These are phyloP conservation scores for Synchiropus splendidus DNA, from an alignment of 2,113 vertebrate species.

Conservation along the genomic window DNA sequence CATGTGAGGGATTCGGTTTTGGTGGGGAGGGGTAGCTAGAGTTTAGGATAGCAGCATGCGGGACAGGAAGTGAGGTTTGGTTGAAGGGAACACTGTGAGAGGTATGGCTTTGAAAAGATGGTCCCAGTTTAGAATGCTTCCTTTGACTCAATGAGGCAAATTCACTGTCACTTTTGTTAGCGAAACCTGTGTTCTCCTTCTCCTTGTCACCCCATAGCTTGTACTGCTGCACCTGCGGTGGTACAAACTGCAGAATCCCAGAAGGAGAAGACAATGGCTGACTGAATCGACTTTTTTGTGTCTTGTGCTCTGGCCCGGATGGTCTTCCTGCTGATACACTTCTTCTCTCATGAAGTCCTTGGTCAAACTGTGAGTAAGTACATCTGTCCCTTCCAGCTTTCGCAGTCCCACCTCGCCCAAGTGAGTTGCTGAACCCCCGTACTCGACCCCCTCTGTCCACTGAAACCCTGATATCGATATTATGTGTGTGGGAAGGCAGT, in stretches of 20 bases:
- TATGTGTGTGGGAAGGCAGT: slow-evolving; percentile 67
- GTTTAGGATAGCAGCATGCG: slow-evolving; percentile 65
- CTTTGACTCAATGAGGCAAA: slow-evolving; percentile 52
- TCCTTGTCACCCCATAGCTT: slow-evolving; percentile 49
- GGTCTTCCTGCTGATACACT: slow-evolving; percentile 34
- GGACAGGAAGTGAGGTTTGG: slow-evolving; percentile 53
- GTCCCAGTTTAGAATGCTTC: slow-evolving; percentile 67
- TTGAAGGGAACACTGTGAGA: slow-evolving; percentile 53
- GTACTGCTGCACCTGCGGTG: slow-evolving; percentile 54
- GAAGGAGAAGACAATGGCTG: slow-evolving; percentile 52
- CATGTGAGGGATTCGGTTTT: slow-evolving; percentile 38
- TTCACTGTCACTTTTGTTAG: slow-evolving; percentile 34
- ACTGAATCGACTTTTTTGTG: slow-evolving; percentile 49
- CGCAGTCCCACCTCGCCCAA: slow-evolving; percentile 42
- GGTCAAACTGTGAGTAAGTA: slow-evolving; percentile 49
- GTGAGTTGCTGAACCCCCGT: slow-evolving; percentile 46
- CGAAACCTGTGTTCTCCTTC: slow-evolving; percentile 41
- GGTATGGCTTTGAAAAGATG: slow-evolving; percentile 55
- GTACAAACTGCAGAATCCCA: slow-evolving; percentile 64
- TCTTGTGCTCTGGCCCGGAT: slow-evolving; percentile 33
- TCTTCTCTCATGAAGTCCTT: slow-evolving; percentile 50
- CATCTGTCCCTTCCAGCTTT: slow-evolving; percentile 50
- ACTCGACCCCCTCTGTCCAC: slow-evolving; percentile 55
- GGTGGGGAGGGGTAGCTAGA: slow-evolving; percentile 44
- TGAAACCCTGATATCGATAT: slow-evolving; percentile 65